Percentiles rank a stretch among this genome's conserved stretches.
Conservation (phyloP, 1,140 invertebrate genomes). For the Leucophenga varia region DNA sequence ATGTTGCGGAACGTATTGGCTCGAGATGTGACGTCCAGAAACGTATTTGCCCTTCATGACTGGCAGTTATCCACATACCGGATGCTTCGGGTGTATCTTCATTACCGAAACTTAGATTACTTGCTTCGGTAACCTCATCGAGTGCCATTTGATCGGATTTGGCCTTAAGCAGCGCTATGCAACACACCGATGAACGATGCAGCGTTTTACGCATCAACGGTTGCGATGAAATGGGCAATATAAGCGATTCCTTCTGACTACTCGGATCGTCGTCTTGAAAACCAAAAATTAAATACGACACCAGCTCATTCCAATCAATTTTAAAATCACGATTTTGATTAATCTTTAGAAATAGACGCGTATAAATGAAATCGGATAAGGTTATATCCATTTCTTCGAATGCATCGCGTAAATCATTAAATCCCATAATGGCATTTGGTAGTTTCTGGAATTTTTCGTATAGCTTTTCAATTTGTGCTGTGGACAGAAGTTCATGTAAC, state of each 20-base stretch:
- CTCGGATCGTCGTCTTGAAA: constrained; percentile 65
- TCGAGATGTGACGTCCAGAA: constrained; percentile 70
- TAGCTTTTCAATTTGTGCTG: constrained; percentile 27
- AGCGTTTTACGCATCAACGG: constrained; percentile 63
- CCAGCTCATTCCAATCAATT: constrained; percentile 68
- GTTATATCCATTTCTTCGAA: constrained; percentile 25
- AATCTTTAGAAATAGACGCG: constrained; percentile 49
- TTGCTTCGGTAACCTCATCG: constrained; percentile 25
- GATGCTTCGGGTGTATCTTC: constrained; percentile 56
- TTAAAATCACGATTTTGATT: constrained; percentile 60
- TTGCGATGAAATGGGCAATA: constrained; percentile 61
- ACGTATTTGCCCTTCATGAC: constrained; percentile 68
- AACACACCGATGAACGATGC: constrained; percentile 64
- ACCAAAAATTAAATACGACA: constrained; percentile 67
- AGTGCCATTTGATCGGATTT: constrained; percentile 50
- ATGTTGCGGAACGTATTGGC: constrained; percentile 61
- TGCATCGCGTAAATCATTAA: constrained; percentile 21
- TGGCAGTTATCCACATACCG: constrained; percentile 67
- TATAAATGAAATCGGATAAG: constrained; percentile 34
- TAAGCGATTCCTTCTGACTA: constrained; percentile 60
- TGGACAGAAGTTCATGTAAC: constrained; percentile 34
- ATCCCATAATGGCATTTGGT: constrained; percentile 14
- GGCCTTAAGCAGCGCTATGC: constrained; percentile 59
- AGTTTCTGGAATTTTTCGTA: constrained; percentile 13
- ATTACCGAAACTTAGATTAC: constrained; percentile 24